Evolutionary conservation across 1,140 invertebrate species (phyloP).

Genomic region (Phenacoccus solenopsis): DNA sequence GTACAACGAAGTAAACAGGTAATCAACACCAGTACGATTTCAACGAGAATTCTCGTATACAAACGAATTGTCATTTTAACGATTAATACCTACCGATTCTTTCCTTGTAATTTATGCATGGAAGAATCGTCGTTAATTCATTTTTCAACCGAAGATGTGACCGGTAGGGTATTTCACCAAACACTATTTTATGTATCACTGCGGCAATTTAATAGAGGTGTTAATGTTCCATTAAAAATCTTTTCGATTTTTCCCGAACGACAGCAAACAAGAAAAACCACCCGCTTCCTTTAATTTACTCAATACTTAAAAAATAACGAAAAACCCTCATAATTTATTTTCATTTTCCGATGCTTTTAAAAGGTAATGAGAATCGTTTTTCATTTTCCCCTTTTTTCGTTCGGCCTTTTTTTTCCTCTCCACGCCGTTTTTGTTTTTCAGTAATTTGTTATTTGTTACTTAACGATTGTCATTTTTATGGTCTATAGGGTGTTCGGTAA

Average conservation of each 20-base stretch:
- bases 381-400: constrained; percentile 12
- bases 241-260: constrained; percentile 13
- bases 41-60: too few species aligned
- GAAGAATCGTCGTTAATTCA: too few species aligned
- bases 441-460: constrained; percentile 17
- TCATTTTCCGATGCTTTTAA: constrained; percentile 18
- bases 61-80: too few species aligned
- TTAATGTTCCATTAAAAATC: constrained; percentile 18
- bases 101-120: too few species aligned
- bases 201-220: constrained; percentile 15
- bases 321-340: constrained; percentile 18
- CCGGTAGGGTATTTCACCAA: too few species aligned
- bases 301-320: constrained; percentile 18
- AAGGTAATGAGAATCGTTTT: constrained; percentile 16
- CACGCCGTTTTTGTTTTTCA: not conserved
- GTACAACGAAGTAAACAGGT: too few species aligned
- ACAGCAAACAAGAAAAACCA: constrained; percentile 10
- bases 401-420: not conserved
- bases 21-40: too few species aligned
- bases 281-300: constrained; percentile 15
- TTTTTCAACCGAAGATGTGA: too few species aligned
- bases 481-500: not conserved
- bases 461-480: constrained; percentile 7
- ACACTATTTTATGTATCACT: constrained; percentile 4
- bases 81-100: too few species aligned